These are phyloP conservation scores for Lutraria lutraria DNA, from an alignment of 2,888 invertebrate species.

Conservation along the genomic window DNA sequence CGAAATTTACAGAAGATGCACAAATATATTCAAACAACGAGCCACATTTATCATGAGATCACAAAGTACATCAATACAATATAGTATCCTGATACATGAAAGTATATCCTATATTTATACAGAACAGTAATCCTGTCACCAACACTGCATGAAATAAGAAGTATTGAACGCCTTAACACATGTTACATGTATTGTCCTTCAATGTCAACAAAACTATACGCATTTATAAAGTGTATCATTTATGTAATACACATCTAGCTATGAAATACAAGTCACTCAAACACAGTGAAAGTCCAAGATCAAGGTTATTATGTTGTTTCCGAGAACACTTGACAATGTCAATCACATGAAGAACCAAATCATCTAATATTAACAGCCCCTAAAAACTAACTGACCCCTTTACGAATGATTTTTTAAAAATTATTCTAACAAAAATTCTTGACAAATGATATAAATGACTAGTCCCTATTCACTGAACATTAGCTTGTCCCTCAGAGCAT, in stretches of 20 bases:
- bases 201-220: neutral
- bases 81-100: neutral
- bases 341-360: neutral
- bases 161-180: neutral
- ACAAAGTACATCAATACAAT: neutral
- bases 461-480: neutral
- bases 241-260: neutral
- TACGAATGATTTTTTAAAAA: neutral
- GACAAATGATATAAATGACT: neutral
- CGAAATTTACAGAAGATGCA: neutral
- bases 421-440: neutral
- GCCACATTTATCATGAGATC: neutral
- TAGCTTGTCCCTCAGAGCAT: neutral
- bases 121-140: neutral
- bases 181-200: neutral
- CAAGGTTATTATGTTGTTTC: neutral
- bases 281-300: neutral
- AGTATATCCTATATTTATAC: neutral
- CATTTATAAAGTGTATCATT: too few species aligned
- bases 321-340: slow-evolving; percentile 13
- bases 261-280: neutral
- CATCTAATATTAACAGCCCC: too few species aligned
- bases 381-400: neutral
- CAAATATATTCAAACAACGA: neutral
- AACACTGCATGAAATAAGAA: neutral